Evolutionary conservation across 2,888 invertebrate species (phyloP).

Genomic region (Opisthograptis luteolata): DNA sequence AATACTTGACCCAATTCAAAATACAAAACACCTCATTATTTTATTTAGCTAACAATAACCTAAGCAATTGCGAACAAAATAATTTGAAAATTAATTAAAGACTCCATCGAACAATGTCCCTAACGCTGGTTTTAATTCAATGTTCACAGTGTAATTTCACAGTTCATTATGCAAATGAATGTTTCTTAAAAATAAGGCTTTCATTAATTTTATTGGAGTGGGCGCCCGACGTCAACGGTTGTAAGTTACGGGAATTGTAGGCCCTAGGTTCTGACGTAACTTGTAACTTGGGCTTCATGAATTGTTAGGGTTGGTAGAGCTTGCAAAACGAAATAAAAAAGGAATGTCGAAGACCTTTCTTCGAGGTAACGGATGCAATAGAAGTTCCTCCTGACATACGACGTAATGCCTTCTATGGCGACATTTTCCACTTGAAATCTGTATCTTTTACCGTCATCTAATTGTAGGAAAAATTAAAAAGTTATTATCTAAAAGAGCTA

Average conservation of each 20-base stretch:
- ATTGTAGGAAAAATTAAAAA: too few relatives aligned
- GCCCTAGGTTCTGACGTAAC: neutral
- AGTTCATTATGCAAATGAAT: conserved; percentile 56
- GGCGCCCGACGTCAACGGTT: conserved; percentile 15
- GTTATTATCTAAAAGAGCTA: too few relatives aligned
- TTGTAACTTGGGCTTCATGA: neutral
- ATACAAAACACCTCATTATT: conserved; percentile 15
- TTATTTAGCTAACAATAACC: conserved; percentile 12
- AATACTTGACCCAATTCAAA: conserved; percentile 4
- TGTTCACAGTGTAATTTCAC: conserved; percentile 49
- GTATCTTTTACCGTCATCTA: too few relatives aligned
- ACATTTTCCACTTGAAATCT: too few relatives aligned
- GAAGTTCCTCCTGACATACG: too few relatives aligned
- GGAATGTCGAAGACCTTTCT: too few relatives aligned
- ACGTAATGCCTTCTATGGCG: too few relatives aligned
- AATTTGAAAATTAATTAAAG: conserved; percentile 57
- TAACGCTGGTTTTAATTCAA: conserved; percentile 49
- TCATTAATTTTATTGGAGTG: conserved; percentile 26
- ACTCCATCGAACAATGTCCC: conserved; percentile 49
- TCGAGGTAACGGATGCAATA: too few relatives aligned
- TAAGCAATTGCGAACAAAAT: conserved; percentile 37
- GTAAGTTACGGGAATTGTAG: conserved; percentile 7
- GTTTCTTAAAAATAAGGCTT: conserved; percentile 51
- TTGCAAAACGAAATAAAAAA: too few relatives aligned
- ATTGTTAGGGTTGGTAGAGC: too few relatives aligned